phyloP scores from a whole-genome alignment of 1,140 invertebrate species.

The Steinernema khuongi region DNA sequence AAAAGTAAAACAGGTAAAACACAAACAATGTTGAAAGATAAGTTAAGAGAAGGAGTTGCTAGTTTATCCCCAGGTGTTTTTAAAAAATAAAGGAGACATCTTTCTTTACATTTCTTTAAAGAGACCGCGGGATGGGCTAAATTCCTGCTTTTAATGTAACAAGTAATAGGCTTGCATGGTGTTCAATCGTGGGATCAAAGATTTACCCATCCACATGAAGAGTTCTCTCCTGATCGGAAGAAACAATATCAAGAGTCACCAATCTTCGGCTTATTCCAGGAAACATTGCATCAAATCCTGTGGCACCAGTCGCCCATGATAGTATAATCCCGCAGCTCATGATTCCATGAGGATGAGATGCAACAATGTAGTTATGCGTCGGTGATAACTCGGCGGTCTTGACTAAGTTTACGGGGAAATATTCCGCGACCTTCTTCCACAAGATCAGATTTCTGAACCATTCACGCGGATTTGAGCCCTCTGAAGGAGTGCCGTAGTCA shows the following conservation, averaged over 20 bases:
- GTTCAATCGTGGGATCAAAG: neutral
- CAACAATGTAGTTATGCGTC: neutral
- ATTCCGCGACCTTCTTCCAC: neutral
- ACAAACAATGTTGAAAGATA: too few species aligned
- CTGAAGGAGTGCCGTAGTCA: conserved; percentile 45
- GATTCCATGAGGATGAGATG: neutral
- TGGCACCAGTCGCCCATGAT: neutral
- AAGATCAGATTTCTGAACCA: neutral
- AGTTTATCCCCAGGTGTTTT: too few species aligned
- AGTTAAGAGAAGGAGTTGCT: too few species aligned
- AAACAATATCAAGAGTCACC: neutral
- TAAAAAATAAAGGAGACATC: too few species aligned
- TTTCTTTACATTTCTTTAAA: too few species aligned
- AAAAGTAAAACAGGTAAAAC: too few species aligned
- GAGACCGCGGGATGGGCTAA: too few species aligned
- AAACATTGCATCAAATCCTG: neutral
- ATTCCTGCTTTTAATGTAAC: too few species aligned
- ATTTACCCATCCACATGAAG: neutral
- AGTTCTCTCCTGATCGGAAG: neutral
- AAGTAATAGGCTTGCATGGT: neutral
- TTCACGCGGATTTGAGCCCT: conserved; percentile 58
- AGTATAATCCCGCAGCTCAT: neutral
- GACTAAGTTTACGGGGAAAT: neutral
- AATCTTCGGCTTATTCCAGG: conserved; percentile 50
- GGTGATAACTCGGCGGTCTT: neutral